phyloP scores from a whole-genome alignment of 2,113 vertebrate genomes.

The Fukomys damarensis region DNA sequence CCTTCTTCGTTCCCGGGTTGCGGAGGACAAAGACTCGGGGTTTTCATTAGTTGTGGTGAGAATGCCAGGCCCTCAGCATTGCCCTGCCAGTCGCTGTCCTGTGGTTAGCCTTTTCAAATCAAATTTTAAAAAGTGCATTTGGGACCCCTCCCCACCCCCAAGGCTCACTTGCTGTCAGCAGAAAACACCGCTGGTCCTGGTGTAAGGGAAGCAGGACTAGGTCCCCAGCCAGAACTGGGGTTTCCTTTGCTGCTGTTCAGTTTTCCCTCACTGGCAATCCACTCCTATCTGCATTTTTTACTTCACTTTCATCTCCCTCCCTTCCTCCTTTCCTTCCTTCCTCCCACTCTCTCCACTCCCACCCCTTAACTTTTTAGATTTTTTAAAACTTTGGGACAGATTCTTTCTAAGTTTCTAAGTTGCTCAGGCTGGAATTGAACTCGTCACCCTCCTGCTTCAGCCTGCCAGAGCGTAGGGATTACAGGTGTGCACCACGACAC shows the following conservation, averaged over 20 bases:
- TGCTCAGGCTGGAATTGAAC: neutral
- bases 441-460: neutral
- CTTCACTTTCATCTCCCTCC: neutral
- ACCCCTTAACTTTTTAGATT: neutral
- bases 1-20: constrained; percentile 29
- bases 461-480: neutral
- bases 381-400: neutral
- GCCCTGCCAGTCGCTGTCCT: neutral
- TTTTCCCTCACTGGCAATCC: neutral
- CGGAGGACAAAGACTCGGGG: neutral
- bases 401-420: neutral
- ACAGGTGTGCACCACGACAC: neutral
- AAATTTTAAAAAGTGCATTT: neutral
- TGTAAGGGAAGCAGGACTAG: neutral
- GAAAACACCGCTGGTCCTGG: neutral
- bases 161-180: neutral
- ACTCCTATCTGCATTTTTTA: neutral
- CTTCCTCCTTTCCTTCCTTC: too few species aligned
- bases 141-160: neutral
- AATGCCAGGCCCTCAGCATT: neutral
- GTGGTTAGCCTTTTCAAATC: constrained; percentile 39
- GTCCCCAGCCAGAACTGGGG: neutral
- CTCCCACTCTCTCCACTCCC: too few species aligned
- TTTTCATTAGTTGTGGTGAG: constrained; percentile 6
- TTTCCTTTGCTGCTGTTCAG: neutral